Conservation (phyloP, 2,888 invertebrate genomes). For the Hydrotaea cyrtoneurina region DNA sequence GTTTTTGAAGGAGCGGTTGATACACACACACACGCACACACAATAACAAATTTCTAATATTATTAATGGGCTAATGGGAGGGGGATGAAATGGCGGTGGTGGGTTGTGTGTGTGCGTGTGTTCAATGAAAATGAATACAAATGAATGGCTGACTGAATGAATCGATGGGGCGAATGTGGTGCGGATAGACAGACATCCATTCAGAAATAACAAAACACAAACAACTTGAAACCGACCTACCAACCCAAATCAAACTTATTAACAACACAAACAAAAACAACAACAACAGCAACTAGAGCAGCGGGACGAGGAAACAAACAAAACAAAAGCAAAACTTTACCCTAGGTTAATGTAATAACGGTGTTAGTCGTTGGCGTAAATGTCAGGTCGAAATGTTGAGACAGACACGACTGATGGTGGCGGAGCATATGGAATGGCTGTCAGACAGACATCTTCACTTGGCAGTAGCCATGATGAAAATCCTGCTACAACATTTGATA, state of each 20-base stretch:
- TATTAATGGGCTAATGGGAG: constrained; percentile 30
- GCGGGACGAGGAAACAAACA: not conserved
- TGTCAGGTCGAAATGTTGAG: constrained; percentile 32
- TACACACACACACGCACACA: constrained; percentile 41
- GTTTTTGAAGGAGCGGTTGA: constrained; percentile 52
- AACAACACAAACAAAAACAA: constrained; percentile 21
- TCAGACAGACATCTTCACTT: not conserved
- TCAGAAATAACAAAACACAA: constrained; percentile 28
- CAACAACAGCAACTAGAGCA: not conserved
- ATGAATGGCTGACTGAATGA: not conserved
- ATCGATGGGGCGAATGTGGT: not conserved
- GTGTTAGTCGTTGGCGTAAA: constrained; percentile 40
- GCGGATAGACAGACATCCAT: not conserved
- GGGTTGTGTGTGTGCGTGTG: not conserved
- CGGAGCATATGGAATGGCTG: no score
- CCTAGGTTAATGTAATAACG: constrained; percentile 50
- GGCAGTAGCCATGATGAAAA: no score
- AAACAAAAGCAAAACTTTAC: constrained; percentile 12
- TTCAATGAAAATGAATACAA: not conserved
- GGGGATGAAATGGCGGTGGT: not conserved
- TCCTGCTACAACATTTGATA: no score
- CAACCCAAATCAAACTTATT: constrained; percentile 49
- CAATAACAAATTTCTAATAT: constrained; percentile 43
- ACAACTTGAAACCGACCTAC: constrained; percentile 31
- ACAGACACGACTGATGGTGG: not conserved